Percentiles rank a stretch among this genome's conserved stretches.
phyloP scores from a whole-genome alignment of 2,888 invertebrate genomes.

The Eurois occulta region DNA sequence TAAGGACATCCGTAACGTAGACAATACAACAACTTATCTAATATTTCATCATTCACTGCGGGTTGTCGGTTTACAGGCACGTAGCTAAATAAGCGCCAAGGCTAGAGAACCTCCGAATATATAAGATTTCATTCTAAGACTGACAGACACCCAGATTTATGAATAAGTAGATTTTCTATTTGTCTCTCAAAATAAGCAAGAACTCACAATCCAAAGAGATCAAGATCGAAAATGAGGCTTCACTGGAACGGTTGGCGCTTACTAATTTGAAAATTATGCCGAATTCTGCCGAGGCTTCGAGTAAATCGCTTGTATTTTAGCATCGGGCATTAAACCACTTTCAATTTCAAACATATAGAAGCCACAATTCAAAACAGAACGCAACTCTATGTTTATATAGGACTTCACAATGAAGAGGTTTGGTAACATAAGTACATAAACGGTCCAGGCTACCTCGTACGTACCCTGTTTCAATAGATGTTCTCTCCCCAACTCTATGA shows the following conservation, averaged over 20 bases:
- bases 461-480: conserved; percentile 58
- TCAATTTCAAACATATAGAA: conserved; percentile 37
- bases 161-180: not conserved
- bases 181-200: not conserved
- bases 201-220: conserved; percentile 5
- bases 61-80: conserved; percentile 35
- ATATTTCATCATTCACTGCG: conserved; percentile 49
- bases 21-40: conserved; percentile 60
- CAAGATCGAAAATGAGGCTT: conserved; percentile 12
- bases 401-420: conserved; percentile 60
- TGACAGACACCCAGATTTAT: not conserved
- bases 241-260: not conserved
- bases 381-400: conserved; percentile 51
- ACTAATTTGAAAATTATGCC: conserved; percentile 40
- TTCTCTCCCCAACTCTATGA: conserved; percentile 52
- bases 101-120: not conserved
- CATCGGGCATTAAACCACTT: conserved; percentile 30
- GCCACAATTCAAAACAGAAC: conserved; percentile 44
- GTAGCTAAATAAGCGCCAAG: conserved; percentile 30
- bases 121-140: conserved; percentile 14
- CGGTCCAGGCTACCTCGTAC: conserved; percentile 38
- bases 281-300: conserved; percentile 13
- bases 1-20: conserved; percentile 51
- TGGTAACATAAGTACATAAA: conserved; percentile 54
- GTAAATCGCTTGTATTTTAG: conserved; percentile 21